These are phyloP conservation scores for Bombus superbus DNA, from an alignment of 1,140 invertebrate genomes.

Conservation along the genomic window DNA sequence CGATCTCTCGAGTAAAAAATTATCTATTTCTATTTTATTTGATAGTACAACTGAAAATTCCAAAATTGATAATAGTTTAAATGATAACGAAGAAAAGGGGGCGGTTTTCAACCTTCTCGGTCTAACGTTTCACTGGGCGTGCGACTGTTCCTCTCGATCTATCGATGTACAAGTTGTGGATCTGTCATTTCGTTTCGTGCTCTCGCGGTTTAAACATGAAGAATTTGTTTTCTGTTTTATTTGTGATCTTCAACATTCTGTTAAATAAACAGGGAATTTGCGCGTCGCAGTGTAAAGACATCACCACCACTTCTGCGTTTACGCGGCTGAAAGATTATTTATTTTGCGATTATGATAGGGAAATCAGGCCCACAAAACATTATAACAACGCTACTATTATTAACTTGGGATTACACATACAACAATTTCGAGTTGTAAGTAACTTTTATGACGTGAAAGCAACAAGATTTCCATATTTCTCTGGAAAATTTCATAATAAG, in stretches of 20 bases:
- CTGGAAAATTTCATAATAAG: background rate
- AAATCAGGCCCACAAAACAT: slow-evolving; percentile 74
- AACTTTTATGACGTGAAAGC: background rate
- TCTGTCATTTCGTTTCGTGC: background rate
- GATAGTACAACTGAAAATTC: background rate
- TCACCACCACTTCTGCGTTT: slow-evolving; percentile 50
- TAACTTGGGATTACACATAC: slow-evolving; percentile 75
- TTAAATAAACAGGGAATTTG: background rate
- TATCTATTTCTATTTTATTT: background rate
- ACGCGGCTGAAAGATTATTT: slow-evolving; percentile 77
- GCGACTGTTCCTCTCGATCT: background rate
- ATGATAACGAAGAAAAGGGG: slow-evolving; percentile 36
- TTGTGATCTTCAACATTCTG: background rate
- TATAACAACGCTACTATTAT: slow-evolving; percentile 76
- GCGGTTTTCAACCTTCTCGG: slow-evolving; percentile 20
- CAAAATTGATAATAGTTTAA: background rate
- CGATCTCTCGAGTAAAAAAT: background rate
- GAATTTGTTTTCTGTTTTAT: background rate
- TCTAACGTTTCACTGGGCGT: slow-evolving; percentile 64
- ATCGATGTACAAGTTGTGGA: background rate
- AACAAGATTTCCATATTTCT: background rate
- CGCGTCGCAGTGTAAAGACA: slow-evolving; percentile 60
- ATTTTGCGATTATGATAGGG: slow-evolving; percentile 81
- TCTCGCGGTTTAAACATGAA: background rate
- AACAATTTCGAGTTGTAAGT: slow-evolving; percentile 77